These are phyloP conservation scores for Hirundichthys speculiger DNA, from an alignment of 2,113 vertebrate genomes.

Conservation along the genomic window DNA sequence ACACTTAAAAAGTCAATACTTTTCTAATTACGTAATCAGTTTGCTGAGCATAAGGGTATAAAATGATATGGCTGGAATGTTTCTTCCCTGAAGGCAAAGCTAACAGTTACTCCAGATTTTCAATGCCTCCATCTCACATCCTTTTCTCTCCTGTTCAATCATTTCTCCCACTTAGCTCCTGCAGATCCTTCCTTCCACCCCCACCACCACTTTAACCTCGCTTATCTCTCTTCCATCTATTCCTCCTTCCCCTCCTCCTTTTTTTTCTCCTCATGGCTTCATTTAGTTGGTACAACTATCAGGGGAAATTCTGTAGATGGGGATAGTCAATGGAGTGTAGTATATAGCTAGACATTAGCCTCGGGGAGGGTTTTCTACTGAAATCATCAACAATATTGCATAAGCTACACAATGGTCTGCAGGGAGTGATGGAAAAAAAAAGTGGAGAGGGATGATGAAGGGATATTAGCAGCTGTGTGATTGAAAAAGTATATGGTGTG, in stretches of 20 bases:
- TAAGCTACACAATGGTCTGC: constrained; percentile 72
- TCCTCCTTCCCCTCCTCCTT: constrained; percentile 24
- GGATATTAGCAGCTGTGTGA: constrained; percentile 58
- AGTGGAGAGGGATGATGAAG: constrained; percentile 53
- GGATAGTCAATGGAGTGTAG: constrained; percentile 80
- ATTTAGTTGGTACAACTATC: constrained; percentile 79
- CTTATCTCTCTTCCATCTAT: constrained; percentile 46
- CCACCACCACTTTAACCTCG: constrained; percentile 39
- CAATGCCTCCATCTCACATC: constrained; percentile 32
- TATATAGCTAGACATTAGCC: constrained; percentile 73
- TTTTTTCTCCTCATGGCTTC: constrained; percentile 72
- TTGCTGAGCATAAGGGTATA: constrained; percentile 37
- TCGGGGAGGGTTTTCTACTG: constrained; percentile 74
- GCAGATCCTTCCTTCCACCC: constrained; percentile 51
- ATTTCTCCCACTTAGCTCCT: constrained; percentile 48
- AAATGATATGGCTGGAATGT: constrained; percentile 53
- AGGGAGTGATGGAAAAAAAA: constrained; percentile 41
- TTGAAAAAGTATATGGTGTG: constrained; percentile 62
- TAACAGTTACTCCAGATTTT: constrained; percentile 30
- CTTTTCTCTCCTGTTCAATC: constrained; percentile 40
- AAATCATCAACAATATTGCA: constrained; percentile 81
- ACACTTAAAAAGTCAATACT: constrained; percentile 51
- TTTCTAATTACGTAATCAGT: constrained; percentile 46
- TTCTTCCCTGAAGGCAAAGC: constrained; percentile 43
- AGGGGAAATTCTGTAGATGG: constrained; percentile 82